A percentile compares a stretch with the other conserved stretches of the same genome.
Conservation (phyloP, 2,888 invertebrate species). For the Mimumesa dahlbomi region DNA sequence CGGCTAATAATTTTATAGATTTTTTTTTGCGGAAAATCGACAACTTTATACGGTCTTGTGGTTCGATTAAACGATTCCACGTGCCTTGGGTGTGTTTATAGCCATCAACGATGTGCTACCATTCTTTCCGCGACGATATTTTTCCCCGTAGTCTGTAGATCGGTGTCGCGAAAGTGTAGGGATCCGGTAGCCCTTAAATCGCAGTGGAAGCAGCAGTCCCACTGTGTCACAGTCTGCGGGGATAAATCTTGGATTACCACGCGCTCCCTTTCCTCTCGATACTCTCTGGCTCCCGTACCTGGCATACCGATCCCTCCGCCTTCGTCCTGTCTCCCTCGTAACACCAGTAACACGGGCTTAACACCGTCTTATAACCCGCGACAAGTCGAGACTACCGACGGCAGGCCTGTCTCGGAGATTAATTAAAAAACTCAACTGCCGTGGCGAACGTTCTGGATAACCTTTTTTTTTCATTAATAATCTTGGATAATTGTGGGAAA, state of each 20-base stretch:
- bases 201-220: conserved; percentile 58
- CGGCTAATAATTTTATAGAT: too few species aligned
- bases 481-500: too few species aligned
- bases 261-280: conserved; percentile 55
- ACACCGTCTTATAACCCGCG: conserved; percentile 69
- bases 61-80: too few species aligned
- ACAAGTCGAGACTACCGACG: conserved; percentile 62
- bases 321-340: conserved; percentile 14
- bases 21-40: too few species aligned
- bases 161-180: conserved; percentile 44
- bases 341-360: conserved; percentile 67
- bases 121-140: not conserved
- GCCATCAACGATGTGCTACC: too few species aligned
- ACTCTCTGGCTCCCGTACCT: conserved; percentile 52
- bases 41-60: too few species aligned
- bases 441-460: too few species aligned
- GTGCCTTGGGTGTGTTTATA: too few species aligned
- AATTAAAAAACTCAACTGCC: conserved; percentile 17
- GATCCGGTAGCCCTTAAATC: conserved; percentile 66
- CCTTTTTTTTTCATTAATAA: too few species aligned
- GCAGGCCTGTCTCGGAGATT: conserved; percentile 11
- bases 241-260: conserved; percentile 79
- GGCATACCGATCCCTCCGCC: conserved; percentile 49
- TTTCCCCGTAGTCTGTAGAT: conserved; percentile 20
- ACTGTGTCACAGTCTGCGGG: conserved; percentile 70